A percentile compares a stretch with the other conserved stretches of the same genome.
phyloP scores from a whole-genome alignment of 1,140 invertebrate genomes.

The Lysiphlebus fabarum region DNA sequence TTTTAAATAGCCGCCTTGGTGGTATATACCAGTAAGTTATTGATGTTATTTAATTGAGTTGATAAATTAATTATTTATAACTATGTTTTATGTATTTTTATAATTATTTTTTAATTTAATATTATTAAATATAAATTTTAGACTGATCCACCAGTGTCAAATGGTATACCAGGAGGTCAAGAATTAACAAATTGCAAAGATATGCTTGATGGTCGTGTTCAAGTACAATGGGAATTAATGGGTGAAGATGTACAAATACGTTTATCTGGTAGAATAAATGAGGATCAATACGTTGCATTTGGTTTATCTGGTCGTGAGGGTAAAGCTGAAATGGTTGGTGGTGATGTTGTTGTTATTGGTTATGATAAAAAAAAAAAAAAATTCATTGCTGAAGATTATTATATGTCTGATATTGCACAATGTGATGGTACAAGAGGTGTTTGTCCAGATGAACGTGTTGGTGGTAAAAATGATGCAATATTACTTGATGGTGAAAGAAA shows the following conservation, averaged over 20 bases:
- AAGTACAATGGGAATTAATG: constrained; percentile 77
- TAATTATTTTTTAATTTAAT: background rate
- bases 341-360: constrained; percentile 80
- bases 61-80: background rate
- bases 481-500: constrained; percentile 70
- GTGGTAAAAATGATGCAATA: constrained; percentile 76
- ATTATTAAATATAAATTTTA: constrained; percentile 30
- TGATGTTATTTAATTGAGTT: background rate
- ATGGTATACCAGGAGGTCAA: constrained; percentile 54
- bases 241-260: constrained; percentile 73
- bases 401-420: constrained; percentile 77
- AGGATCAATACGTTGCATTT: constrained; percentile 86
- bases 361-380: constrained; percentile 67
- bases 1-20: constrained; percentile 73
- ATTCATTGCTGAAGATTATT: constrained; percentile 81
- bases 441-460: constrained; percentile 79
- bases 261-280: constrained; percentile 70
- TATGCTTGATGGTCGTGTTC: constrained; percentile 71
- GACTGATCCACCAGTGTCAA: too few species aligned
- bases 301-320: constrained; percentile 76
- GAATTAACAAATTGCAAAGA: constrained; percentile 72
- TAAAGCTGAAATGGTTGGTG: constrained; percentile 69
- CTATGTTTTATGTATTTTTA: constrained; percentile 22
- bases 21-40: constrained; percentile 84
- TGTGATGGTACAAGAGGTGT: constrained; percentile 79